phyloP scores from a whole-genome alignment of 2,888 invertebrate genomes.

The Lycaena phlaeas region DNA sequence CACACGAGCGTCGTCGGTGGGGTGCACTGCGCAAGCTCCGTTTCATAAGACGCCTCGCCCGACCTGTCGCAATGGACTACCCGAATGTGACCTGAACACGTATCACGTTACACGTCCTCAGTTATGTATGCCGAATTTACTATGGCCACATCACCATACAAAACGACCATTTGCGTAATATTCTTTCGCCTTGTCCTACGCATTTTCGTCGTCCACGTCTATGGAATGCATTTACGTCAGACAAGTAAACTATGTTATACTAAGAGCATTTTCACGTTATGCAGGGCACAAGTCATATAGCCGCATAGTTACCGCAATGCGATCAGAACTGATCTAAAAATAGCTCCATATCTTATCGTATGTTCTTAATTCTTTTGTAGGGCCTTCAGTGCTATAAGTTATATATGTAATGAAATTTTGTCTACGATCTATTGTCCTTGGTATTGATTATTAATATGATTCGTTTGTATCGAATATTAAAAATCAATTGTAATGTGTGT shows the following conservation, averaged over 20 bases:
- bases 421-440: no score
- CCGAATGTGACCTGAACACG: conserved; percentile 71
- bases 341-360: no score
- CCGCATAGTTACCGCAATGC: background rate
- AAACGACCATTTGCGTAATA: background rate
- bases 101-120: conserved; percentile 54
- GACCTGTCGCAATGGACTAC: conserved; percentile 68
- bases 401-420: no score
- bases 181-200: background rate
- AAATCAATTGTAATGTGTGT: no score
- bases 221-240: no score
- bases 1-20: conserved; percentile 50
- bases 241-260: background rate
- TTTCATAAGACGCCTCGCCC: conserved; percentile 66
- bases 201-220: no score
- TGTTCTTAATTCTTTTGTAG: no score
- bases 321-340: background rate
- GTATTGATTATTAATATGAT: no score
- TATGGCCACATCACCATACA: conserved; percentile 13
- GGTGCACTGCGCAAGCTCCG: conserved; percentile 65
- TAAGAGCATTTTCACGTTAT: no score
- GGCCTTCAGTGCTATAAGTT: no score
- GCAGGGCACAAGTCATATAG: no score
- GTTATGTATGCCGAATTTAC: conserved; percentile 32
- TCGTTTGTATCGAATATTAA: no score